Evolutionary conservation across 2,888 invertebrate genomes (phyloP).

Genomic region (Helleia helle): DNA sequence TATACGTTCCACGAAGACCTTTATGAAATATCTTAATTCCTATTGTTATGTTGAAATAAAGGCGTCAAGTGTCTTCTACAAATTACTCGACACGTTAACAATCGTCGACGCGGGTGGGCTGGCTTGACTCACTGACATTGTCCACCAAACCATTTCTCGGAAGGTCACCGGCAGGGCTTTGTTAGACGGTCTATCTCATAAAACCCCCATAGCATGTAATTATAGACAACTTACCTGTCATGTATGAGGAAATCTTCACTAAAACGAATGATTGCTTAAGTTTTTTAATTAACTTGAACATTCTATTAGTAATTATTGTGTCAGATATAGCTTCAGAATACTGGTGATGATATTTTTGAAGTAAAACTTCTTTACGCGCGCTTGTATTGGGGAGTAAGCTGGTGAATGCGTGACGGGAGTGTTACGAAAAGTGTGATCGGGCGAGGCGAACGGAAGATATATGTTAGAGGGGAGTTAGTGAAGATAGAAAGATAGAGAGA

Average conservation of each 20-base stretch:
- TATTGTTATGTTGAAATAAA: conserved; percentile 27
- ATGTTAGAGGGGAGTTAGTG: too few relatives aligned
- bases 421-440: too few relatives aligned
- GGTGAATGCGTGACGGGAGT: too few relatives aligned
- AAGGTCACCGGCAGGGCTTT: conserved; percentile 51
- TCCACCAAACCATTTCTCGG: conserved; percentile 49
- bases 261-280: conserved; percentile 13
- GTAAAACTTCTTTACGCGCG: too few relatives aligned
- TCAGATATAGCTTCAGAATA: too few relatives aligned
- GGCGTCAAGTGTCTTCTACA: conserved; percentile 29
- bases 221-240: conserved; percentile 35
- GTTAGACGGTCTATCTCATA: conserved; percentile 39
- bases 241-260: conserved; percentile 37
- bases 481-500: too few relatives aligned
- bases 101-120: conserved; percentile 61
- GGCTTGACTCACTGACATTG: conserved; percentile 33
- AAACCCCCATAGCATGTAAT: conserved; percentile 48
- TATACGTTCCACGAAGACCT: conserved; percentile 17
- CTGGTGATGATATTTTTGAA: too few relatives aligned
- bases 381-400: too few relatives aligned
- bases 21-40: conserved; percentile 26
- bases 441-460: too few relatives aligned
- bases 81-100: conserved; percentile 45
- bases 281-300: too few relatives aligned
- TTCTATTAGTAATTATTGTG: too few relatives aligned